Evolutionary conservation across 2,113 vertebrate genomes (phyloP).

Genomic region (Glareola pratincola): DNA sequence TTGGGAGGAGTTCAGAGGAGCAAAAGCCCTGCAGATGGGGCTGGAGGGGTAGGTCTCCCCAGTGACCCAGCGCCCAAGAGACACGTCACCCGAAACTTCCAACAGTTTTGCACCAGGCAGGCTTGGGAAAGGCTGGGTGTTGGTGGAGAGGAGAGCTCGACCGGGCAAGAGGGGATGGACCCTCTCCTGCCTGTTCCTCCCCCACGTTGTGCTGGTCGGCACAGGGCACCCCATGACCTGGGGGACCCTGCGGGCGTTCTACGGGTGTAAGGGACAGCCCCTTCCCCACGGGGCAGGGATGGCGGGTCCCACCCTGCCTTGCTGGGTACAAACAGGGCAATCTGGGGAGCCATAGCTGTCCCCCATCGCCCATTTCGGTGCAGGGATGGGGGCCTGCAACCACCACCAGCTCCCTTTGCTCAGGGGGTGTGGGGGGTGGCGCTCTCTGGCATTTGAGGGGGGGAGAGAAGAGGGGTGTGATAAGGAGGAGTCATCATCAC

Average conservation of each 20-base stretch:
- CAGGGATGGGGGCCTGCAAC: neutral
- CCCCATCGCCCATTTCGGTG: no score
- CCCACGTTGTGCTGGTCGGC: accelerated
- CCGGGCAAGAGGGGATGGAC: accelerated
- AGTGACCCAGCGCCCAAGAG: accelerated
- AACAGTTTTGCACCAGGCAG: neutral
- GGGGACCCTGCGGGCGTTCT: neutral
- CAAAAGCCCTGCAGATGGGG: neutral
- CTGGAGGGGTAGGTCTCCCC: no score
- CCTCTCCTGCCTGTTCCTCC: neutral
- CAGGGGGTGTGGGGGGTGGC: neutral
- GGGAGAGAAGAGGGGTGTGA: neutral
- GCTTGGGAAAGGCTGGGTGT: accelerated
- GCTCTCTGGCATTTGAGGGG: neutral
- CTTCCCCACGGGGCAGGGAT: neutral
- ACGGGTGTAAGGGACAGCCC: neutral
- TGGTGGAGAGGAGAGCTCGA: neutral
- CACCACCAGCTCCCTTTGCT: neutral
- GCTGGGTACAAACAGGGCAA: neutral
- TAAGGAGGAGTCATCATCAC: accelerated
- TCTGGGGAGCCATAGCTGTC: neutral
- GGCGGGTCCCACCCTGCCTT: no score
- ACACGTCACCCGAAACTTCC: no score
- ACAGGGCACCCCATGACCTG: neutral
- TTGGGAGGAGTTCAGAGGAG: neutral